These are phyloP conservation scores for Odocoileus virginianus DNA, from an alignment of 2,113 vertebrate species.

Conservation along the genomic window DNA sequence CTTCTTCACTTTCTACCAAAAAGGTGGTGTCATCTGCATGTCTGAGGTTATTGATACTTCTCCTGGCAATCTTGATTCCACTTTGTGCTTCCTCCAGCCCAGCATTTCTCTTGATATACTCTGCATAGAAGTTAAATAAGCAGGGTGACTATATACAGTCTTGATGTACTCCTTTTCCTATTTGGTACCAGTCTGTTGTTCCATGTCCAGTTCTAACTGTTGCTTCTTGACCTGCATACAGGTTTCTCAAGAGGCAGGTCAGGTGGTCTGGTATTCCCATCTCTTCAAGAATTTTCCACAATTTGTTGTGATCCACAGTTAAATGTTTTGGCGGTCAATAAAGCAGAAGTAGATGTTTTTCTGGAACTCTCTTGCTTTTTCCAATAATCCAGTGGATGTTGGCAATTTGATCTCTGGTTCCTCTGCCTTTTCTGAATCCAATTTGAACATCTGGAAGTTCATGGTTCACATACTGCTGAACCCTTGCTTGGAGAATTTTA, in stretches of 20 bases:
- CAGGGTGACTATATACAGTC: background rate
- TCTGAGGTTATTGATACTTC: background rate
- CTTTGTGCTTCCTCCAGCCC: background rate
- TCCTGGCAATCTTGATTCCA: background rate
- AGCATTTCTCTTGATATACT: background rate
- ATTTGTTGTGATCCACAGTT: background rate
- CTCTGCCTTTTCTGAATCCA: background rate
- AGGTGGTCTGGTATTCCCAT: background rate
- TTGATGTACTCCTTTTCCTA: accelerated
- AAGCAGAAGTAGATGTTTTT: background rate
- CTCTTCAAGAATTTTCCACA: background rate
- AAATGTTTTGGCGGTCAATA: background rate
- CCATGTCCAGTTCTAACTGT: background rate
- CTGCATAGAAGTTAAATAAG: background rate
- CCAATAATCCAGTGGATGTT: accelerated
- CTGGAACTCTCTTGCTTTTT: background rate
- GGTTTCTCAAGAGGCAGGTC: background rate
- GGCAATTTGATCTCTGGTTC: background rate
- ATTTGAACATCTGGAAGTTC: background rate
- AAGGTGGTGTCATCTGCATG: background rate
- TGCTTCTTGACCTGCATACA: background rate
- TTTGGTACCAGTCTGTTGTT: background rate
- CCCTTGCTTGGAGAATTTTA: background rate
- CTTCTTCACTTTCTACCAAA: background rate
- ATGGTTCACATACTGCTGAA: background rate